Evolutionary conservation across 1,140 invertebrate genomes (phyloP).

Genomic region (Bradysia coprophila): DNA sequence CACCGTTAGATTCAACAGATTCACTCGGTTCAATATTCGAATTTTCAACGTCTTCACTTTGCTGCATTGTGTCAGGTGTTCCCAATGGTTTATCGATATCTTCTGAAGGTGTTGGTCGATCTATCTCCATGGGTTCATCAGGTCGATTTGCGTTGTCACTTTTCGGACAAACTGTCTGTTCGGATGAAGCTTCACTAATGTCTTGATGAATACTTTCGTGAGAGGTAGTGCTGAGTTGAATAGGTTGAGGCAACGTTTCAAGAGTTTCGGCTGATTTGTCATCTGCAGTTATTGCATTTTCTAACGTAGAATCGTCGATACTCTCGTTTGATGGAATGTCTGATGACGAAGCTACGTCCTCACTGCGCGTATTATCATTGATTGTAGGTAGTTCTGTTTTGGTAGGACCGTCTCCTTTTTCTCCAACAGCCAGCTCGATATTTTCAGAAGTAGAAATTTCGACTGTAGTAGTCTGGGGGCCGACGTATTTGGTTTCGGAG

Average conservation of each 20-base stretch:
- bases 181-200: not conserved
- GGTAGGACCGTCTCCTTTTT: not conserved
- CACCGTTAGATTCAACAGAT: not conserved
- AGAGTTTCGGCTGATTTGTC: too few relatives aligned
- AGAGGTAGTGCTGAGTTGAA: too few relatives aligned
- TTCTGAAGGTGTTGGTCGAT: not conserved
- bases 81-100: not conserved
- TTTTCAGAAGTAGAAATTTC: not conserved
- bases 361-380: too few relatives aligned
- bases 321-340: too few relatives aligned
- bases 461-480: not conserved
- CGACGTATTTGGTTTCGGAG: not conserved
- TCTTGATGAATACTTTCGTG: not conserved
- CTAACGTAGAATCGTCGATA: too few relatives aligned
- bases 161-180: not conserved
- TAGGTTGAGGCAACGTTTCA: too few relatives aligned
- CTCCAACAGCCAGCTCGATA: not conserved
- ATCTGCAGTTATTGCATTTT: too few relatives aligned
- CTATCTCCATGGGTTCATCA: not conserved
- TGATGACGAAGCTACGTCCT: too few relatives aligned
- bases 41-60: not conserved
- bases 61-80: not conserved
- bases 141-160: not conserved
- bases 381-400: not conserved
- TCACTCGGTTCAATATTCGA: not conserved